Evolutionary conservation across 2,113 vertebrate species (phyloP).

Genomic region (Sprattus sprattus): DNA sequence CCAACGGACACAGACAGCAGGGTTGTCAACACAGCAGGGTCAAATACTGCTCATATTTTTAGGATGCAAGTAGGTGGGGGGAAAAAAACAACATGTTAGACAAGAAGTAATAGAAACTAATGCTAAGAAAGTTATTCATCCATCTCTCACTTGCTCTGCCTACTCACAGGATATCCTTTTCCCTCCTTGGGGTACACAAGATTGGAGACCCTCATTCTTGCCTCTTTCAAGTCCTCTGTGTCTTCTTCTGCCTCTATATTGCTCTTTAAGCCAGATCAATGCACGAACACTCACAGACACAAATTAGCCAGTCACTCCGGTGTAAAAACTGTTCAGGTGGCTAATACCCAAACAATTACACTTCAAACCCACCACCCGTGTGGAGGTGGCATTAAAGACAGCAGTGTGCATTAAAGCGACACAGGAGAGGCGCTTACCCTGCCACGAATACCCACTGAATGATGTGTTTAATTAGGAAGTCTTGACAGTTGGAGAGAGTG

Average conservation of each 20-base stretch:
- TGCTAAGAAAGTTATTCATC: not conserved
- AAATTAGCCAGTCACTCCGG: not conserved
- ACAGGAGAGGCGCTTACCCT: conserved; percentile 34
- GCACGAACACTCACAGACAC: not conserved
- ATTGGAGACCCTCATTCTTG: not conserved
- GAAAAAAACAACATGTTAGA: not conserved
- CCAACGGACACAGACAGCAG: conserved; percentile 30
- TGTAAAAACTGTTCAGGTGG: not conserved
- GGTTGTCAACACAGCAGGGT: not conserved
- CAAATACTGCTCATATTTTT: not conserved
- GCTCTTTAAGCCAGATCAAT: not conserved
- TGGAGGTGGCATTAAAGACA: not conserved
- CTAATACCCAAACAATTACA: conserved; percentile 17
- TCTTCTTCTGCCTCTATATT: not conserved
- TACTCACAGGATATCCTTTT: not conserved
- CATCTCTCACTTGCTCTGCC: not conserved
- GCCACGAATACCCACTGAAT: conserved; percentile 55
- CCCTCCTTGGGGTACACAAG: not conserved
- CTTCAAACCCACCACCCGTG: not conserved
- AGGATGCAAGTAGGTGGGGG: not conserved
- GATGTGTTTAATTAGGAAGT: conserved; percentile 70
- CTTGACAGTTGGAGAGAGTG: conserved; percentile 44
- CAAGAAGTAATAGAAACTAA: not conserved
- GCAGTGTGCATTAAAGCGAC: conserved; percentile 35
- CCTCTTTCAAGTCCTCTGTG: not conserved